A percentile compares a stretch with the other conserved stretches of the same genome.
These are phyloP conservation scores for Chanos chanos DNA, from an alignment of 2,797 vertebrate genomes.

Conservation along the genomic window DNA sequence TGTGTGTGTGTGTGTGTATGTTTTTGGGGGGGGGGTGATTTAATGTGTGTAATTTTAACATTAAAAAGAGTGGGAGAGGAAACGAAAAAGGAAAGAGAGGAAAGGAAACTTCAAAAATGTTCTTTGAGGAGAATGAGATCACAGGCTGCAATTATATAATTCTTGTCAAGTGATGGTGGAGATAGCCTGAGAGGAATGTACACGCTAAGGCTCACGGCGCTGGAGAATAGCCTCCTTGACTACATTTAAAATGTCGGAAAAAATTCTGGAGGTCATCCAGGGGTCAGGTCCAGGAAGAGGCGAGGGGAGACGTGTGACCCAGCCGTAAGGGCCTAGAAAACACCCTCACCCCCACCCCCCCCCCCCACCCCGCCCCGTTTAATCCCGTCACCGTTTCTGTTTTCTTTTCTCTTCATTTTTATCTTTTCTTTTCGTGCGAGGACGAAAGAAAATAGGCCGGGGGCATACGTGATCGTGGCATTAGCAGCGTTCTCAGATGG, in stretches of 20 bases:
- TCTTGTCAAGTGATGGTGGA: constrained; percentile 90
- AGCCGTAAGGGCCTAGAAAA: not conserved
- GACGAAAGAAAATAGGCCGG: constrained; percentile 62
- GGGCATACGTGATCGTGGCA: constrained; percentile 16
- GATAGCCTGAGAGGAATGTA: constrained; percentile 82
- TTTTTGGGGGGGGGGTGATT: constrained; percentile 47
- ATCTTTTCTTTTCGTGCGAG: constrained; percentile 59
- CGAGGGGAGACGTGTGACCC: constrained; percentile 10
- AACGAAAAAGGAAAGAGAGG: constrained; percentile 64
- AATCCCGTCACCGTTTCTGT: not conserved
- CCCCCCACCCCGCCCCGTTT: not conserved
- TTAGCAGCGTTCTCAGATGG: constrained; percentile 62
- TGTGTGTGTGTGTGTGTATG: constrained; percentile 27
- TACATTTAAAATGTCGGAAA: constrained; percentile 74
- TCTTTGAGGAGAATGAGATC: constrained; percentile 88
- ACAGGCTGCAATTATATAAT: constrained; percentile 95
- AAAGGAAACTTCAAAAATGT: constrained; percentile 82
- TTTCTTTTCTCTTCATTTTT: constrained; percentile 46
- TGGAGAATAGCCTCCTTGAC: constrained; percentile 78
- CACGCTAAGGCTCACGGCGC: constrained; percentile 61
- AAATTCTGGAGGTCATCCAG: constrained; percentile 76
- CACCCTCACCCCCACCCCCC: not conserved
- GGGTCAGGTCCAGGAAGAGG: constrained; percentile 80
- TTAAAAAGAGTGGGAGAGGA: constrained; percentile 66
- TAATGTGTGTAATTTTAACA: constrained; percentile 67